phyloP scores from a whole-genome alignment of 1,140 invertebrate genomes.

The Leguminivora glycinivorella region DNA sequence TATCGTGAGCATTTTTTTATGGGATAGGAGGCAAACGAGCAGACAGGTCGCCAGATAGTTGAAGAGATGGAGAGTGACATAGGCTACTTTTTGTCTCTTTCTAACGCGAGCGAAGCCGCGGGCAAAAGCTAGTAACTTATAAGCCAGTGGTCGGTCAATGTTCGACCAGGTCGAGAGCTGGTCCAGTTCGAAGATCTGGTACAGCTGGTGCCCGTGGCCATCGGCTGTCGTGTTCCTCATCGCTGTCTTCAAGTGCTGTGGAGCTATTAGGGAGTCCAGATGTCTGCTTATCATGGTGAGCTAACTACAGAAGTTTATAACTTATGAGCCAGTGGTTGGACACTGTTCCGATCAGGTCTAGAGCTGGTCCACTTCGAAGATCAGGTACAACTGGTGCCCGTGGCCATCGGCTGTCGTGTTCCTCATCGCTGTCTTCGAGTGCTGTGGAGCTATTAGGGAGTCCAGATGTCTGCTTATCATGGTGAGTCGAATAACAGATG shows the following conservation, averaged over 20 bases:
- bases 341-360: no score
- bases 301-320: no score
- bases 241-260: constrained; percentile 92
- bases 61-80: no score
- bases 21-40: no score
- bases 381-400: constrained; percentile 84
- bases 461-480: constrained; percentile 89
- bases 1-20: no score
- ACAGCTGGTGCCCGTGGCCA: constrained; percentile 84
- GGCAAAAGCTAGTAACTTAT: no score
- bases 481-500: no score
- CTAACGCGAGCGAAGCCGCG: no score
- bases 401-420: constrained; percentile 85
- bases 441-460: constrained; percentile 90
- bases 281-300: constrained; percentile 88
- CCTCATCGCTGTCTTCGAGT: constrained; percentile 90
- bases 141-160: no score
- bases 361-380: constrained; percentile 85
- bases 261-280: constrained; percentile 88
- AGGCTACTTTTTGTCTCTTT: no score
- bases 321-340: no score
- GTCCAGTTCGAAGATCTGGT: constrained; percentile 85
- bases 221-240: constrained; percentile 86
- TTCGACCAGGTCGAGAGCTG: constrained; percentile 74
- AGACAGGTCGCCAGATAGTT: no score